Percentiles rank a stretch among this genome's conserved stretches.
Conservation (phyloP, 2,113 vertebrate species). For the Leptobrachium leishanense region DNA sequence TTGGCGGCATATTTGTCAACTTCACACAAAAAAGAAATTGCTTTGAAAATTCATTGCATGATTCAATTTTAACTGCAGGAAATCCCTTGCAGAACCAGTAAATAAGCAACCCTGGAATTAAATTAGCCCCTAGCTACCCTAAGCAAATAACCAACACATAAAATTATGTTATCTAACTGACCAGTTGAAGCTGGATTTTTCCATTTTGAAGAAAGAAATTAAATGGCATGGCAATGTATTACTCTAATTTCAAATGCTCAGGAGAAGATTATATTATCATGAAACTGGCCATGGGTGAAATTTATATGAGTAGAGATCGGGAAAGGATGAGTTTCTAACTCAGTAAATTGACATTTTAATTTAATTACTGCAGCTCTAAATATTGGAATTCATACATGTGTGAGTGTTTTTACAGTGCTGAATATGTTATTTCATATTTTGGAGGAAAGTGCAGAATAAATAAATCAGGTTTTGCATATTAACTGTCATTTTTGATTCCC, state of each 20-base stretch:
- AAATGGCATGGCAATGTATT: conserved; percentile 70
- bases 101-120: conserved; percentile 70
- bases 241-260: conserved; percentile 74
- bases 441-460: neutral
- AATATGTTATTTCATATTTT: conserved; percentile 7
- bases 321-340: conserved; percentile 68
- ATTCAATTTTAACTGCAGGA: conserved; percentile 58
- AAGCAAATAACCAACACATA: conserved; percentile 70
- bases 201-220: conserved; percentile 72
- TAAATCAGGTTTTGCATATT: neutral
- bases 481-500: neutral
- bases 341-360: conserved; percentile 70
- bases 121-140: conserved; percentile 66
- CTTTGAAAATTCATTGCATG: conserved; percentile 42
- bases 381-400: conserved; percentile 8
- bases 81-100: conserved; percentile 64
- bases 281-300: conserved; percentile 79
- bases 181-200: conserved; percentile 72
- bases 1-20: conserved; percentile 46
- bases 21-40: conserved; percentile 39
- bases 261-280: conserved; percentile 80
- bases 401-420: neutral
- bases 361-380: conserved; percentile 67
- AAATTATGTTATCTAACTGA: conserved; percentile 73
- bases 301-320: conserved; percentile 78